Evolutionary conservation across 2,888 invertebrate species (phyloP).

Genomic region (Stratiomys singularior): DNA sequence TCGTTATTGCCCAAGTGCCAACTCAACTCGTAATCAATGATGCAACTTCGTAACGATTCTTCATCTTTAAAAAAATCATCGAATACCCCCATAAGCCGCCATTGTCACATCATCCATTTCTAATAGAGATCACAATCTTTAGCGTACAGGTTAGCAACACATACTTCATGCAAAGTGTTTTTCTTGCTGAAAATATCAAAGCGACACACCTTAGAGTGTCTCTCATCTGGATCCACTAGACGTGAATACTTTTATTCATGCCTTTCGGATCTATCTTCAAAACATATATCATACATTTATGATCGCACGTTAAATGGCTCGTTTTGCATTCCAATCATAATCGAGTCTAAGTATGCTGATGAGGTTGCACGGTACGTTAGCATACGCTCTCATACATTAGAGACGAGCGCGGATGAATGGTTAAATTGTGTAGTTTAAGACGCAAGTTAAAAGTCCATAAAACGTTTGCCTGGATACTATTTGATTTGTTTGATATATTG

Average conservation of each 20-base stretch:
- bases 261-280: neutral
- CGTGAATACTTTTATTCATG: neutral
- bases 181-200: neutral
- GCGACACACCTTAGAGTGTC: neutral
- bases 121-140: too few relatives aligned
- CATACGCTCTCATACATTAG: too few relatives aligned
- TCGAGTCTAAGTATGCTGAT: conserved; percentile 14
- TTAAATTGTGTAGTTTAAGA: neutral
- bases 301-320: neutral
- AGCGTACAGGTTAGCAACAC: too few relatives aligned
- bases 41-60: too few relatives aligned
- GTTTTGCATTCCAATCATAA: conserved; percentile 14
- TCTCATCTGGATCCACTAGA: neutral
- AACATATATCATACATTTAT: neutral
- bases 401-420: neutral
- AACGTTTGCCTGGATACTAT: neutral
- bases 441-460: conserved; percentile 3
- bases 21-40: too few relatives aligned
- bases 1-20: too few relatives aligned
- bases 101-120: too few relatives aligned
- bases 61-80: too few relatives aligned
- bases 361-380: neutral
- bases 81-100: too few relatives aligned
- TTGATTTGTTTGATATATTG: neutral
- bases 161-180: too few relatives aligned